phyloP scores from a whole-genome alignment of 35 echinoderm and acorn worm genomes.

The Apostichopus californicus region DNA sequence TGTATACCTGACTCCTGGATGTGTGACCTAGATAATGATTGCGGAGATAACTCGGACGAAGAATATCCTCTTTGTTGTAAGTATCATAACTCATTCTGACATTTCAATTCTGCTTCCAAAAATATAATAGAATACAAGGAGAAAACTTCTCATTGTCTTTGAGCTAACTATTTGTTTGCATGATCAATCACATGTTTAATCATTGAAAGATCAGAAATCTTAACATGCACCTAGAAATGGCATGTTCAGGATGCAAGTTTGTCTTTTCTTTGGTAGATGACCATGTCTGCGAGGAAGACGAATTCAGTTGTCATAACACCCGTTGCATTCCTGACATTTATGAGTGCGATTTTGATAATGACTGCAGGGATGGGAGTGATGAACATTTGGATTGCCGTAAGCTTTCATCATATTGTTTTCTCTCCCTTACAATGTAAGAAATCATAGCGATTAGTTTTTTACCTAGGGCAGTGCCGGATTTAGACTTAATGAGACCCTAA shows the following conservation, averaged over 20 bases:
- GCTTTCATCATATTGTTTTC: neutral
- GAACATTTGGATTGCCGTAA: neutral
- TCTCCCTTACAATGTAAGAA: neutral
- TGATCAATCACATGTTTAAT: no score
- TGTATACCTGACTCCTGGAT: constrained; percentile 38
- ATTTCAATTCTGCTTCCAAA: no score
- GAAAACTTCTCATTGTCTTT: no score
- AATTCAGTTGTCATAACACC: constrained; percentile 21
- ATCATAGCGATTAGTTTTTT: no score
- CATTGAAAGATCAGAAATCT: no score
- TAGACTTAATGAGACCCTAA: no score
- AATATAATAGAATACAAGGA: no score
- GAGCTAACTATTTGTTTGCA: no score
- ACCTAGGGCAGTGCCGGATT: no score
- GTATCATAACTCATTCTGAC: neutral
- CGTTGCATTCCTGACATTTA: constrained; percentile 71
- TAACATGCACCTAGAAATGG: no score
- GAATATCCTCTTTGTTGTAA: constrained; percentile 24
- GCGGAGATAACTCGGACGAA: constrained; percentile 57
- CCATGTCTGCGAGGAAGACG: neutral
- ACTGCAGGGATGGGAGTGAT: constrained; percentile 74
- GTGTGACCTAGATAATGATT: constrained; percentile 62
- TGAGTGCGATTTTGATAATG: constrained; percentile 85
- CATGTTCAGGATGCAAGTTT: no score
- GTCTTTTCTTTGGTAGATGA: neutral